Base-by-base conservation (phyloP, 2,113 vertebrate genomes). In the Zosterops lateralis region DNA sequence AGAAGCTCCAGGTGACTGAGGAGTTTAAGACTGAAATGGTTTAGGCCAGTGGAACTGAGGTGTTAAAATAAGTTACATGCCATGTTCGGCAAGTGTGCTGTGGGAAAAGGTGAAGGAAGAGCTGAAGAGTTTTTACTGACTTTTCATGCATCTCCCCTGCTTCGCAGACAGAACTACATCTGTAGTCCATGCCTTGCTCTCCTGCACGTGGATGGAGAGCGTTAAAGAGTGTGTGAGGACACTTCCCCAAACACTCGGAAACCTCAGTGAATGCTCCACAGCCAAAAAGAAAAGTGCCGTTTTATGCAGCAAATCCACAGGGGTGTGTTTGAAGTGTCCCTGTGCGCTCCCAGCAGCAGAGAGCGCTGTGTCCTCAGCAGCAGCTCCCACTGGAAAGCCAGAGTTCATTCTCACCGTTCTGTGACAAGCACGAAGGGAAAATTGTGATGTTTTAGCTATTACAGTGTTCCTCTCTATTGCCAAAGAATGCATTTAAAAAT, bases 171-270 rank as follows among this genome's bases (percentile, higher is more conserved):
- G 14, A 75, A 13, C 16, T 22, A 6, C 17, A 10, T 38, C 28
- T 18, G 2, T 24, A 24, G 14, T 17, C 44, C 17, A 0, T 20
- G 14, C 53, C 24, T 71, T 66, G 29, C 20, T 70, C 10, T 44
- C 13, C 12, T 32, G 12, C 3, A 2, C 1, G 4, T 18, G 42
- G 45, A 21, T 7, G n/a, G 16, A 67, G 31, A 48, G 3, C 10
- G 2, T 15, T 31, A n/a, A 29, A 3, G 14, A 45, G 3, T 2
- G 13, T 32, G 8, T 10, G 28, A 70, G 38, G 7, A 60, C 38
- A 7, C 17, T 24, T 60, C 26, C 54, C 15, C 42, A 20, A 12
- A 48, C 22, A 44, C 17, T 3, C 50, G 36, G 18, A 81, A 84
- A 62, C 15, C 60, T 58, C 38, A 77, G 61, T 4, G 17, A 58